These are phyloP conservation scores for Acronicta aceris DNA, from an alignment of 2,888 invertebrate genomes.

Conservation along the genomic window DNA sequence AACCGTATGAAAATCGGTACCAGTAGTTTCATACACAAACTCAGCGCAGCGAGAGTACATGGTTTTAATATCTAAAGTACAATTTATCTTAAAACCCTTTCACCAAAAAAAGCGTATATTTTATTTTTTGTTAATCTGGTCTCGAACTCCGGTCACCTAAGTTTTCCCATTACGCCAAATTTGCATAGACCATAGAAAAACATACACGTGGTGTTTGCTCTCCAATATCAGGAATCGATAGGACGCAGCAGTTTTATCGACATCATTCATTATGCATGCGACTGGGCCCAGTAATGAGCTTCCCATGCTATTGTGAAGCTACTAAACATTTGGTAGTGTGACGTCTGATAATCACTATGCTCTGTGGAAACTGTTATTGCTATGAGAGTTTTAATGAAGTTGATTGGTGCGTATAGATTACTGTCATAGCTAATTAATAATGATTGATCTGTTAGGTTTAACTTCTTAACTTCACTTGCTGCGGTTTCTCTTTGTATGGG, in stretches of 20 bases:
- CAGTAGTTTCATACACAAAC: too few species aligned
- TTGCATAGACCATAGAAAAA: conserved; percentile 12
- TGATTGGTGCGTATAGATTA: background rate
- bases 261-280: conserved; percentile 68
- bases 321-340: conserved; percentile 34
- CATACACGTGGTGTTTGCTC: conserved; percentile 10
- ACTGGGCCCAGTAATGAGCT: conserved; percentile 60
- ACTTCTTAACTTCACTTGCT: too few species aligned
- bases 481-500: too few species aligned
- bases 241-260: conserved; percentile 58
- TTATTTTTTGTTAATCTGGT: too few species aligned
- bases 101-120: too few species aligned
- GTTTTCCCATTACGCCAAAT: conserved; percentile 1
- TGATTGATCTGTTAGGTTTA: background rate
- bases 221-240: conserved; percentile 45
- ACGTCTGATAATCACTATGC: conserved; percentile 10
- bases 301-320: conserved; percentile 55
- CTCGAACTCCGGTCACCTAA: background rate
- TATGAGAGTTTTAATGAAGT: conserved; percentile 3
- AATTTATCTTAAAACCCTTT: too few species aligned
- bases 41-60: too few species aligned
- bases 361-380: conserved; percentile 20
- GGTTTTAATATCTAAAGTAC: too few species aligned
- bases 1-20: too few species aligned
- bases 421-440: background rate